Base-by-base conservation (phyloP, 2,888 invertebrate species). In the Smittia sp. region DNA sequence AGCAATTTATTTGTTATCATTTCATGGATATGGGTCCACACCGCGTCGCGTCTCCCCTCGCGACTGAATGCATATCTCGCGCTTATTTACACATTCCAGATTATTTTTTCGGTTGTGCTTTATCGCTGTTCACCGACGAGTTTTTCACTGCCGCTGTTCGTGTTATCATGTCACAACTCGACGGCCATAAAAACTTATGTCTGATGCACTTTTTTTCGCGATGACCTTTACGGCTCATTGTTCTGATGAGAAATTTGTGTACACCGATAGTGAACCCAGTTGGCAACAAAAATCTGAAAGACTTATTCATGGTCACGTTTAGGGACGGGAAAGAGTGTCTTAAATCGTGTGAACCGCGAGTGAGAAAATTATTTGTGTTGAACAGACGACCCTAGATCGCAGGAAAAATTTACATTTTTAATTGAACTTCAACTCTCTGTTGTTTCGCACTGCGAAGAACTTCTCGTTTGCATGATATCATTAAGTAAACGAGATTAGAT, bases 1-100 rank as follows among this genome's bases (percentile, higher is more conserved):
- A 25, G 62, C 32, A 73, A 73, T 73, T 62, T 63, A 73, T 62
- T 73, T 73, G 52, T 70, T 70, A 52, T 70, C 69, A 73, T 69
- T 58, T 22, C 11, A n/a, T n/a, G n/a, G n/a, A n/a, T 54, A 69
- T 67, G 46, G 41, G 46, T 67, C 3, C 58, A 58, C 20, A n/a
- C 15, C 46, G 46, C 46, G 46, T 32, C 32, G 32, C 32, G 9
- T 32, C 32, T 46, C 46, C 46, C 46, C 46, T 46, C 9, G 20
- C 58, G 58, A 58, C 20, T 58, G 58, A 11, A 46, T 13, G 3
- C 6, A 46, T 15, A 11, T 46, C n/a, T n/a, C n/a, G n/a, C n/a
- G n/a, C n/a, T n/a, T n/a, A n/a, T n/a, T n/a, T n/a, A n/a, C n/a
- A n/a, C n/a, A n/a, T n/a, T n/a, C n/a, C n/a, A n/a, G n/a, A n/a